These are phyloP conservation scores for Styela clava DNA, from an alignment of 23 tunicate genomes.

Conservation along the genomic window DNA sequence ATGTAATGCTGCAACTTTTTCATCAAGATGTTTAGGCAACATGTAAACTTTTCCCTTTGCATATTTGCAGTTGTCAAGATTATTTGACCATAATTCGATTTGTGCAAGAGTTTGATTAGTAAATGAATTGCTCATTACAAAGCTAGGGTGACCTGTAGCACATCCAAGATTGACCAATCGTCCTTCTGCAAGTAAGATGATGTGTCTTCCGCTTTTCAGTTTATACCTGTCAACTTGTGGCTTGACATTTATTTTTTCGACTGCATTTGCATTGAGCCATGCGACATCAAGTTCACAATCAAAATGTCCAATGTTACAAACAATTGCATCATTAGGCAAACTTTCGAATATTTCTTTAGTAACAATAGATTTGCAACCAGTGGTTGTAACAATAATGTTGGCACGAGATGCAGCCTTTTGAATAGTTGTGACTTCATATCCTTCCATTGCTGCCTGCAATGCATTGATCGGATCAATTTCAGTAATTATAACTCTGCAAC, in stretches of 20 bases:
- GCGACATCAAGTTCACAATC: conserved; percentile 89
- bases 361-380: conserved; percentile 91
- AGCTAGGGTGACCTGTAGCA: conserved; percentile 97
- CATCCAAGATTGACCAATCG: conserved; percentile 95
- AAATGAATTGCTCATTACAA: conserved; percentile 98
- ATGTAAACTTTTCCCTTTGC: conserved; percentile 89
- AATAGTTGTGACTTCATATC: conserved; percentile 92
- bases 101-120: conserved; percentile 95
- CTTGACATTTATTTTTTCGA: conserved; percentile 75
- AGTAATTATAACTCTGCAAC: conserved; percentile 91
- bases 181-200: conserved; percentile 94
- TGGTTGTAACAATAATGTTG: conserved; percentile 89
- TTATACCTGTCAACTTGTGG: conserved; percentile 69
- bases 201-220: conserved; percentile 59
- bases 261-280: conserved; percentile 91
- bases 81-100: conserved; percentile 88
- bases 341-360: conserved; percentile 64
- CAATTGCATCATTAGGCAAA: conserved; percentile 88
- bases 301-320: conserved; percentile 98
- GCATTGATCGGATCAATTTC: conserved; percentile 99
- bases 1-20: conserved; percentile 88
- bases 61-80: conserved; percentile 49
- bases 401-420: conserved; percentile 96
- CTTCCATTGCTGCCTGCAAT: conserved; percentile 99
- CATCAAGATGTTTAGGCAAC: conserved; percentile 95